Conservation (phyloP, 2,113 vertebrate genomes). For the Misgurnus mizolepis region DNA sequence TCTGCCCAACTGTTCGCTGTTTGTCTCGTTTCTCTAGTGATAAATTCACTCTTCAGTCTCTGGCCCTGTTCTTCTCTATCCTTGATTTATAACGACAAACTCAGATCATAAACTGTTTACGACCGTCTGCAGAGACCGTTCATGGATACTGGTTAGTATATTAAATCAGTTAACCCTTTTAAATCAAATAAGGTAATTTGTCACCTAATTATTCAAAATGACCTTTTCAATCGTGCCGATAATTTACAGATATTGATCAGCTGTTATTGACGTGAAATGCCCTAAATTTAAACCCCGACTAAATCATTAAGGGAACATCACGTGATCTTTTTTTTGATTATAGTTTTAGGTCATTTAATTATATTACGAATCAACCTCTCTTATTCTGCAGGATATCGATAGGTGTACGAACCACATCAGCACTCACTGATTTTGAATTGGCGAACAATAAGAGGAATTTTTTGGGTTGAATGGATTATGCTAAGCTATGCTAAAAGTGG, state of each 20-base stretch:
- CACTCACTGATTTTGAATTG: not conserved
- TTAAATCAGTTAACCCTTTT: slow-evolving; percentile 5
- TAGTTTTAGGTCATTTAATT: not conserved
- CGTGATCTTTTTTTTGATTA: slow-evolving; percentile 7
- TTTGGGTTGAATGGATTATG: no score
- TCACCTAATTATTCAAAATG: not conserved
- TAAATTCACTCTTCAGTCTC: slow-evolving; percentile 1
- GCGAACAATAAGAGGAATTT: not conserved
- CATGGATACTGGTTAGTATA: not conserved
- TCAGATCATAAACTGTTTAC: not conserved
- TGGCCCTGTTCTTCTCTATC: not conserved
- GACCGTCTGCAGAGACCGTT: no score
- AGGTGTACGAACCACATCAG: not conserved
- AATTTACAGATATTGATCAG: slow-evolving; percentile 13
- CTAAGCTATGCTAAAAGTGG: no score
- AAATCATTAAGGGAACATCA: not conserved
- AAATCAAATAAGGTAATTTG: not conserved
- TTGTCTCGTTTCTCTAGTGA: not conserved
- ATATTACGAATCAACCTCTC: not conserved
- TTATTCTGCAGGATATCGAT: not conserved
- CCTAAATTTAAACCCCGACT: not conserved
- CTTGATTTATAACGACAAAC: not conserved
- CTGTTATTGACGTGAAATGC: not conserved
- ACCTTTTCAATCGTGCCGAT: not conserved
- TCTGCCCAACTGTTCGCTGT: no score